Percentiles rank a stretch among this genome's conserved stretches.
Conservation (phyloP, 2,113 vertebrate species). For the Loxodonta africana region DNA sequence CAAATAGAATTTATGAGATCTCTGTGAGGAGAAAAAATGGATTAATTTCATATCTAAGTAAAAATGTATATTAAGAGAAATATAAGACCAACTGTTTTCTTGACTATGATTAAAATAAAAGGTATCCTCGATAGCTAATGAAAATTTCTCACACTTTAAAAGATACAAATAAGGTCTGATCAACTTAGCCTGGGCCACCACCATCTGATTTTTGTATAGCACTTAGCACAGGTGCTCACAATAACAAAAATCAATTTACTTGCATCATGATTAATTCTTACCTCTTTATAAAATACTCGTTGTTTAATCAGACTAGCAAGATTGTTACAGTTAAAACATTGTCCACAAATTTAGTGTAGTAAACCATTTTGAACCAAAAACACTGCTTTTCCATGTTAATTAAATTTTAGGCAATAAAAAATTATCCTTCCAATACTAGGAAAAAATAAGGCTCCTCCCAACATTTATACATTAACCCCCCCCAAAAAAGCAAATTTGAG, state of each 20-base stretch:
- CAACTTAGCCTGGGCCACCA: slow-evolving; percentile 8
- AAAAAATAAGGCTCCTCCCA: slow-evolving; percentile 25
- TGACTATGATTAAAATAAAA: slow-evolving; percentile 34
- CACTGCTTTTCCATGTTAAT: slow-evolving; percentile 5
- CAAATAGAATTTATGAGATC: slow-evolving; percentile 37
- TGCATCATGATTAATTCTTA: background rate
- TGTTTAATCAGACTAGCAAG: slow-evolving; percentile 48
- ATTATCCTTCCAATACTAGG: slow-evolving; percentile 3
- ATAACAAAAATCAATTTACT: slow-evolving; percentile 17
- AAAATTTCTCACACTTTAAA: slow-evolving; percentile 46
- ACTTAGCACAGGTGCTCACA: slow-evolving; percentile 2
- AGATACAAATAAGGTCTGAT: slow-evolving; percentile 56
- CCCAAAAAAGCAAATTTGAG: background rate
- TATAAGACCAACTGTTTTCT: slow-evolving; percentile 34
- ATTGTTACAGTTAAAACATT: slow-evolving; percentile 47
- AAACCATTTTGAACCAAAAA: slow-evolving; percentile 59
- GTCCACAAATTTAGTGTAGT: slow-evolving; percentile 32
- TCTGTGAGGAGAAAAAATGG: background rate
- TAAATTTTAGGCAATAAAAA: slow-evolving; percentile 44
- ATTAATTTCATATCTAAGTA: slow-evolving; percentile 35
- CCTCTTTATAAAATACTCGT: slow-evolving; percentile 9
- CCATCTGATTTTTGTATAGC: slow-evolving; percentile 17
- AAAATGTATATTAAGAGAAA: slow-evolving; percentile 30
- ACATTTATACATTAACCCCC: background rate
- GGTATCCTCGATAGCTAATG: background rate